Evolutionary conservation across 2,888 invertebrate genomes (phyloP).

Genomic region (Megastigmus dorsalis): DNA sequence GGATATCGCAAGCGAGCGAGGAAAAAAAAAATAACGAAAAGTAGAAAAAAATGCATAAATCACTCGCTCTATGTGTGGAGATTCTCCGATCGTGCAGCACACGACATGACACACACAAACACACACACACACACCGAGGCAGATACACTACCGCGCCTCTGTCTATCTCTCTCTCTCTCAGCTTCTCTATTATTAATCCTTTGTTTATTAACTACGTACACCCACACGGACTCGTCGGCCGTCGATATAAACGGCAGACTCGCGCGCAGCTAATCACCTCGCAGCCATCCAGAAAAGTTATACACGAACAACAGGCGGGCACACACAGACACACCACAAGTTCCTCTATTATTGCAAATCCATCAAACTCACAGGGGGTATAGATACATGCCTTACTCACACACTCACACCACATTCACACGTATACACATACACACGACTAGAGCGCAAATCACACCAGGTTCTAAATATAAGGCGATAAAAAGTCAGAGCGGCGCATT

Average conservation of each 20-base stretch:
- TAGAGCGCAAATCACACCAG: no score
- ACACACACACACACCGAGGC: neutral
- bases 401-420: no score
- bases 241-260: neutral
- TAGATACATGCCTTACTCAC: no score
- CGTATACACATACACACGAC: neutral
- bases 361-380: neutral
- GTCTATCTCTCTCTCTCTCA: neutral
- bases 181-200: constrained; percentile 44
- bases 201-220: constrained; percentile 21
- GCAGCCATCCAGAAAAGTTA: no score
- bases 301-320: no score
- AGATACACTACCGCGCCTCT: neutral
- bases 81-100: neutral
- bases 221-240: neutral
- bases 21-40: neutral
- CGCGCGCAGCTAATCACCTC: no score
- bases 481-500: neutral
- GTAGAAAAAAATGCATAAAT: neutral
- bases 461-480: no score
- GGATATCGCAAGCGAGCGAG: no score
- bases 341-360: no score
- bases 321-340: no score
- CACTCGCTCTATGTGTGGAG: no score
- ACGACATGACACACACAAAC: neutral